phyloP scores from a whole-genome alignment of 2,113 vertebrate species.

The Melanocharis versteri region DNA sequence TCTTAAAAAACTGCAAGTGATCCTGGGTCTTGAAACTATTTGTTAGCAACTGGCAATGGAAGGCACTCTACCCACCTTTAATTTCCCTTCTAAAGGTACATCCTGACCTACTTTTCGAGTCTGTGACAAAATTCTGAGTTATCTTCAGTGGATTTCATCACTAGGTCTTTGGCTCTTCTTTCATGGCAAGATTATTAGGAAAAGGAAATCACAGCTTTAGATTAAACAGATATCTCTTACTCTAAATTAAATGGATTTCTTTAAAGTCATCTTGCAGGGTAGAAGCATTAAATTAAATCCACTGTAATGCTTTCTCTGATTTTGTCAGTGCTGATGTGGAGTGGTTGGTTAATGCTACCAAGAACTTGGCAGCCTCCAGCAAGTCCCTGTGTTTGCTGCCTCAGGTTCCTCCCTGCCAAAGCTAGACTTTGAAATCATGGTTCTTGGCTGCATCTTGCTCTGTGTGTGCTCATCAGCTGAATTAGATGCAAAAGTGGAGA shows the following conservation, averaged over 20 bases:
- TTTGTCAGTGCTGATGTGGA: background rate
- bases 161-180: background rate
- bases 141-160: slow-evolving; percentile 25
- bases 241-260: background rate
- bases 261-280: background rate
- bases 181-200: background rate
- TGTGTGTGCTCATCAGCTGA: background rate
- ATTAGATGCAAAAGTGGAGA: background rate
- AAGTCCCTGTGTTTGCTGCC: background rate
- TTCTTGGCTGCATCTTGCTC: background rate
- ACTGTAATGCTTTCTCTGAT: background rate
- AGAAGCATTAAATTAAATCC: background rate
- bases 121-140: slow-evolving; percentile 34
- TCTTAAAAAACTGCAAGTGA: background rate
- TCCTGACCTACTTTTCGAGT: background rate
- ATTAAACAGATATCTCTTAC: background rate
- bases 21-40: background rate
- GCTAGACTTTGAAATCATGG: background rate
- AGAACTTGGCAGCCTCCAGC: background rate
- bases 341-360: background rate
- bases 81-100: background rate
- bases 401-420: background rate
- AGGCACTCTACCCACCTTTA: background rate
- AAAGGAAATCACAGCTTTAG: slow-evolving; percentile 5
- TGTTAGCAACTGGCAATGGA: background rate